Conservation (phyloP, 2,113 vertebrate genomes). For the Eira barbara region DNA sequence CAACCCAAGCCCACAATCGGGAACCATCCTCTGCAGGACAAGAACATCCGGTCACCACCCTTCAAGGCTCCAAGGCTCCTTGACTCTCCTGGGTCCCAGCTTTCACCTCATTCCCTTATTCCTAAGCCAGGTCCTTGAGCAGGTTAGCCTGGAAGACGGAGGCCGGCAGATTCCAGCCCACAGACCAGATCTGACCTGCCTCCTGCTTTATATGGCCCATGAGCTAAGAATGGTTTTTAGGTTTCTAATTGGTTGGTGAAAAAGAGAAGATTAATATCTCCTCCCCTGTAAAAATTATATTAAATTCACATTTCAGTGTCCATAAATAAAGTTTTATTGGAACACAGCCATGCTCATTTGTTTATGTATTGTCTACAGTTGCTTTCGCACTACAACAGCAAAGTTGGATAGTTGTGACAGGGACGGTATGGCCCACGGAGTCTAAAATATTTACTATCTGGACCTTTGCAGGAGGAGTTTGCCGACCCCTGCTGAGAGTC, state of each 20-base stretch:
- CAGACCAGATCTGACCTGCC: background rate
- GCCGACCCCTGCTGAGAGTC: background rate
- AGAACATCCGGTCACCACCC: background rate
- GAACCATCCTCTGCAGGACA: background rate
- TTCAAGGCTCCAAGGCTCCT: background rate
- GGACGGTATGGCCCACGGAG: background rate
- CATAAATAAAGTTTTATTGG: conserved; percentile 46
- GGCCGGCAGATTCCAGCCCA: background rate
- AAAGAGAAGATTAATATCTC: background rate
- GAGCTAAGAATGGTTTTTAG: background rate
- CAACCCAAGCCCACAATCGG: background rate
- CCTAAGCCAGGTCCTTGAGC: background rate
- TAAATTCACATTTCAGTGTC: background rate
- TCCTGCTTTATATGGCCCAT: background rate
- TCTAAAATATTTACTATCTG: background rate
- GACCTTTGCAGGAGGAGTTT: background rate
- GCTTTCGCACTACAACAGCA: background rate
- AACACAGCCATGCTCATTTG: background rate
- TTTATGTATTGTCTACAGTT: background rate
- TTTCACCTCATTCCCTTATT: background rate
- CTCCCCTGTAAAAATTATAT: background rate
- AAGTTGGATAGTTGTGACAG: background rate
- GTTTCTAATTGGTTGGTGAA: background rate
- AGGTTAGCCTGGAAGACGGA: background rate
- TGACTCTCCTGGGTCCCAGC: background rate